Evolutionary conservation across 1,140 invertebrate species (phyloP), one percentile per base, ranked within the genome.

Genomic region (Megalonaias nervosa): DNA sequence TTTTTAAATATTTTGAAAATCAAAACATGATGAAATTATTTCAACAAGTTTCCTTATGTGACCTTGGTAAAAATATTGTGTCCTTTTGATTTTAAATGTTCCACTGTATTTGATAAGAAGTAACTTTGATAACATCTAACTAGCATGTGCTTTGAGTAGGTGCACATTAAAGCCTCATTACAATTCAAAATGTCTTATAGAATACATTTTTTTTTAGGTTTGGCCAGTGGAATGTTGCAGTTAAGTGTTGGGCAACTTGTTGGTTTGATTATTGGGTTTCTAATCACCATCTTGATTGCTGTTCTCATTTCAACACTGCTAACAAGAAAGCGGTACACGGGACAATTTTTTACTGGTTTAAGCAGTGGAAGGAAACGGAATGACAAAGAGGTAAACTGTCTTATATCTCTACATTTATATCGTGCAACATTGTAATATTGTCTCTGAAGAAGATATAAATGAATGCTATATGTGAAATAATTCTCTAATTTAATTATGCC

Each of bases 211-310:
- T 21, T 59, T 62, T 21, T 64, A 62, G 12, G 55, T 60, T 31
- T 75, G 19, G 60, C 61, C 15, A 16, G 58, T 66, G 17, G 58
- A 57, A 77, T 48, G 19, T 59, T 77, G 15, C 60, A 73, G 11
- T 60, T 86, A 55, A 81, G 77, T 31, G 58, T 21, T 9, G 78
- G 75, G n/a, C 75, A 81, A 59, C 58, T 84, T 19, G 78, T 58
- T 21, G 82, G 82, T 15, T 31, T 86, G 16, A 69, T 82, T 14
- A 62, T 82, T 48, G 82, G 84, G 14, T 31, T 86, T 19, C 16
- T 82, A 5, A 6, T 83, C 13, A 38, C 77, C 16, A 64, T 79
- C 21, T 48, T 81, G 13, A 26, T 83, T 55, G 67, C 77, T 21
- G 71, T 75, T 6, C 15, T 81, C n/a, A 60, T 78, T 5, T 67